phyloP scores from a whole-genome alignment of 1,140 invertebrate genomes.

The Triops cancriformis region DNA sequence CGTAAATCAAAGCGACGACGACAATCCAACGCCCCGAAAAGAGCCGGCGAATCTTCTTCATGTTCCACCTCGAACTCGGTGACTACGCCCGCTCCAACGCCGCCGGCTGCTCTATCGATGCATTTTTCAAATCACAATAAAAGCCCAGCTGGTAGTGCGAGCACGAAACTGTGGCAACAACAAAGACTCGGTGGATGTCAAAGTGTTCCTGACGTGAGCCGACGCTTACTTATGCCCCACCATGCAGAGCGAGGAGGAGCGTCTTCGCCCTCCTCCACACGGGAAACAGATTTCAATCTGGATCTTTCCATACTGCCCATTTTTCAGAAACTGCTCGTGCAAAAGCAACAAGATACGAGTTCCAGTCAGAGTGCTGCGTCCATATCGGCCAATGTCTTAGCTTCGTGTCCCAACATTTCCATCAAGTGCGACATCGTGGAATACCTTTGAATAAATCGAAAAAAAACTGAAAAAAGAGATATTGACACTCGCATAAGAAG shows the following conservation, averaged over 20 bases:
- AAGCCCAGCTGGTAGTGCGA: conserved; percentile 19
- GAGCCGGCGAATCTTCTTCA: conserved; percentile 19
- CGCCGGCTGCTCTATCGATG: conserved; percentile 18
- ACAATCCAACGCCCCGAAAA: conserved; percentile 21
- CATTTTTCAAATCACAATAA: conserved; percentile 23
- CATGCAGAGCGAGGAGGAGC: conserved; percentile 21
- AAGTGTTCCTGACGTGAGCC: conserved; percentile 33
- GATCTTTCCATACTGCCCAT: conserved; percentile 64
- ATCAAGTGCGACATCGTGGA: conserved; percentile 94
- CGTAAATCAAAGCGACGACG: conserved; percentile 24
- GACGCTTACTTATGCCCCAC: conserved; percentile 23
- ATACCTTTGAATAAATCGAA: conserved; percentile 57
- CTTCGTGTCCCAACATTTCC: conserved; percentile 85
- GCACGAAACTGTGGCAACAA: conserved; percentile 27
- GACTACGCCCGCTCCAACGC: background rate
- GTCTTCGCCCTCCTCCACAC: conserved; percentile 24
- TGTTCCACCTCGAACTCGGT: conserved; percentile 11
- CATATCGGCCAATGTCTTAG: conserved; percentile 38
- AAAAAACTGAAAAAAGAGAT: conserved; percentile 29
- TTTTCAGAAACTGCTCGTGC: conserved; percentile 63
- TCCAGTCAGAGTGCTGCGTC: conserved; percentile 26
- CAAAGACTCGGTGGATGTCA: conserved; percentile 32
- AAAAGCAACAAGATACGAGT: conserved; percentile 26
- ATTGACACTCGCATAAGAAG: background rate
- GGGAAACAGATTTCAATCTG: conserved; percentile 36